Conservation (phyloP, 2,888 invertebrate species). For the Syrphus vitripennis region DNA sequence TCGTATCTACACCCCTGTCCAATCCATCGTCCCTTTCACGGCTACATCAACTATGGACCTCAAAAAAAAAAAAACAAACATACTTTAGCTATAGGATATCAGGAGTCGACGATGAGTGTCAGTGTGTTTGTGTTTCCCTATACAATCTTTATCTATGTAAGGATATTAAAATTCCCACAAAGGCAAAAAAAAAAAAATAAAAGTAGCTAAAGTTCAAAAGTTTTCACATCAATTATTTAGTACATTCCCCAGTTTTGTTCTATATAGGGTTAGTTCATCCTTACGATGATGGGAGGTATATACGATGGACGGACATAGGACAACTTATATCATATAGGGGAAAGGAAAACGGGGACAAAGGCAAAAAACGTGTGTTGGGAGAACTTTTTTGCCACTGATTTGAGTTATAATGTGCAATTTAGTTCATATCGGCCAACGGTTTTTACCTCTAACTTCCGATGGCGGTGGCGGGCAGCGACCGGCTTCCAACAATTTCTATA, state of each 20-base stretch:
- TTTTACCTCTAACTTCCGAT: slow-evolving; percentile 21
- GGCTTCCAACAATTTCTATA: slow-evolving; percentile 3
- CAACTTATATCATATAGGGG: not conserved
- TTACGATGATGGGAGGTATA: too few relatives aligned
- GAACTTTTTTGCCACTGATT: slow-evolving; percentile 62
- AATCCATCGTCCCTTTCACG: not conserved
- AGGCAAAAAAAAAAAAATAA: not conserved
- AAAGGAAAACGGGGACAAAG: not conserved
- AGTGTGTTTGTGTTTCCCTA: not conserved
- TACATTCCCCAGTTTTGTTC: slow-evolving; percentile 41
- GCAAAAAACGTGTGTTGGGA: slow-evolving; percentile 19
- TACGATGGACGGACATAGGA: not conserved
- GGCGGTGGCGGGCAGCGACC: too few relatives aligned
- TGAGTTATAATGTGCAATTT: slow-evolving; percentile 69
- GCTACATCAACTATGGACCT: slow-evolving; percentile 4
- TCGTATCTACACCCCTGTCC: not conserved
- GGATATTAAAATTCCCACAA: not conserved
- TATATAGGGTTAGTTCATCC: not conserved
- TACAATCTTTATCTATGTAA: not conserved
- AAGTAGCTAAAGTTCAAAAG: slow-evolving; percentile 63
- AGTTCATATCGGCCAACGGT: slow-evolving; percentile 50
- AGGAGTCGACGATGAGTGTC: not conserved
- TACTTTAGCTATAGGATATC: not conserved
- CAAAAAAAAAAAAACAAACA: slow-evolving; percentile 18
- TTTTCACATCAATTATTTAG: slow-evolving; percentile 71